phyloP scores from a whole-genome alignment of 2,113 vertebrate genomes.

The Oreochromis tanganicae region DNA sequence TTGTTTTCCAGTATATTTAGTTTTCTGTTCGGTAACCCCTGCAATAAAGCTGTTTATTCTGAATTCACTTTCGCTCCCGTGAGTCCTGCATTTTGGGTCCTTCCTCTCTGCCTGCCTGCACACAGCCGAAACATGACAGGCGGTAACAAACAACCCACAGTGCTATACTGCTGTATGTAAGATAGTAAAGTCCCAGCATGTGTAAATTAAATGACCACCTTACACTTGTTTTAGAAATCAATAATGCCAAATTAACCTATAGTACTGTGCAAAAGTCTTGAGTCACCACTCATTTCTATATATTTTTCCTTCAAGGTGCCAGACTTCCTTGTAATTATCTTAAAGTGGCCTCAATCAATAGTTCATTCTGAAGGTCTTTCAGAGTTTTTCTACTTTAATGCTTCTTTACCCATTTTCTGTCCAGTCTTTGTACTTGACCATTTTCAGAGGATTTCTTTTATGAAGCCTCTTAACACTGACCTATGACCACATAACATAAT shows the following conservation, averaged over 20 bases:
- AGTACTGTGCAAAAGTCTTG: not conserved
- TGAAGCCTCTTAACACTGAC: not conserved
- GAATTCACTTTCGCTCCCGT: too few relatives aligned
- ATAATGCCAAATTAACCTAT: not conserved
- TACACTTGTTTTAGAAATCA: not conserved
- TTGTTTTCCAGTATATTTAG: too few relatives aligned
- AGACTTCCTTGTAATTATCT: not conserved
- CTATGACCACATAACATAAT: not conserved
- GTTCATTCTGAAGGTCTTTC: not conserved
- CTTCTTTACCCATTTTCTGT: not conserved
- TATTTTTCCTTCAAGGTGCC: not conserved
- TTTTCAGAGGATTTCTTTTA: not conserved
- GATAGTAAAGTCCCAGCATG: not conserved
- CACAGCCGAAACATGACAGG: too few relatives aligned
- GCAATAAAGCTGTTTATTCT: too few relatives aligned
- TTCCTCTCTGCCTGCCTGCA: too few relatives aligned
- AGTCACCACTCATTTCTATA: not conserved
- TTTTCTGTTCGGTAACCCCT: too few relatives aligned
- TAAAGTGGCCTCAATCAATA: not conserved
- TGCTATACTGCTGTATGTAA: not conserved
- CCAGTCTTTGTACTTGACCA: not conserved
- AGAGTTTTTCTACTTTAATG: not conserved
- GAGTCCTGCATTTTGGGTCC: too few relatives aligned
- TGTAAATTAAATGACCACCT: not conserved
- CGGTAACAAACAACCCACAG: slow-evolving; percentile 1